Evolutionary conservation across 2,888 invertebrate genomes (phyloP), one percentile per base, ranked within the genome.

Genomic region (Oxystoma pomonae): DNA sequence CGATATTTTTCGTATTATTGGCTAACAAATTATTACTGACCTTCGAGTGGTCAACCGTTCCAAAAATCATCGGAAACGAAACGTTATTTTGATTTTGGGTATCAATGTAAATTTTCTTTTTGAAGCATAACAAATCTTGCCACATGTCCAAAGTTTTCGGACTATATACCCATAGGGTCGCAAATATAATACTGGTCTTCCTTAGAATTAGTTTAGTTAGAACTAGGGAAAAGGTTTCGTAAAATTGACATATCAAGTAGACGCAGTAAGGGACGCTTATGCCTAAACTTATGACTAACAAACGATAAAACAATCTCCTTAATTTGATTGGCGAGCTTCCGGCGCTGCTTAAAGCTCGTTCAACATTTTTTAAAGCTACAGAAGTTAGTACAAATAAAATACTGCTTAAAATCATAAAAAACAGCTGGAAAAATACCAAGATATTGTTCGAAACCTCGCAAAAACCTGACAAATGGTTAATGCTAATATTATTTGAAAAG

Each of bases 401-500:
- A n/a, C 86, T 84, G 7, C 93, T 91, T 16, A 90, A 78, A 9
- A 87, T 57, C 59, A 76, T 73, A 53, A 75, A 73, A 51, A 72
- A 67, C 52, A 74, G 60, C 58, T 76, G 73, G 50, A 72, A 72
- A 21, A 73, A 69, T 5, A 72, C 71, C 12, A 76, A 64, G 5
- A 72, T 66, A 55, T 69, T 69, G 49, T 73, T 75, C 55, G 68
- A 82, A 12, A 92, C 87, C n/a, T 88, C 90, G 74, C 95, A 96
- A 61, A 93, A 85, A 1, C 94, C 94, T 0, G 91, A 92, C 67
- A 93, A 79, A 76, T 93, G 92, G 71, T 90, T 89, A 1, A 88
- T 91, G 17, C 90, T 88, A 2, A 94, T 90, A 70, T 88, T 86
- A 22, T 90, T 86, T 73, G 93, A 85, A 35, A 93, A 87, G 50